Conservation (phyloP, 2,113 vertebrate species). For the Gobius niger region DNA sequence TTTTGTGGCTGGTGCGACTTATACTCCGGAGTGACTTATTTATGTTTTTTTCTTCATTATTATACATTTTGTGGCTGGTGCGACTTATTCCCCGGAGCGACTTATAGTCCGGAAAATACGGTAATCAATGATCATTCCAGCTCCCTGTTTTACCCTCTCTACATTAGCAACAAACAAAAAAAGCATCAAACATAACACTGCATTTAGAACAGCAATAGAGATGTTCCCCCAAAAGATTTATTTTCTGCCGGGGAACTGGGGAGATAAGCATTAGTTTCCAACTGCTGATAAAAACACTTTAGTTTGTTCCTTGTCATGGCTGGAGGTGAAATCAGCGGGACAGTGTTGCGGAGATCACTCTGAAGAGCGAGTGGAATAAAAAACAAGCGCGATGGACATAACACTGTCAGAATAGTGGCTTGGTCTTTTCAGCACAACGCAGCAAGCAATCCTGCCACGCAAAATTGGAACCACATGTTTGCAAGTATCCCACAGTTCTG, state of each 20-base stretch:
- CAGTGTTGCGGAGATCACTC: slow-evolving; percentile 1
- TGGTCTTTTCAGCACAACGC: slow-evolving; percentile 9
- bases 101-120: no score
- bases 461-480: slow-evolving; percentile 19
- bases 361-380: slow-evolving; percentile 5
- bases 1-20: no score
- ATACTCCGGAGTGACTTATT: no score
- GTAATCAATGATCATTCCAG: no score
- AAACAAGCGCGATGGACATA: slow-evolving; percentile 1
- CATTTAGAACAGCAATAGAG: neutral
- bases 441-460: slow-evolving; percentile 1
- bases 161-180: neutral
- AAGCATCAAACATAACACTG: neutral
- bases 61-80: no score
- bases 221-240: neutral
- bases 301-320: slow-evolving; percentile 15
- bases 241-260: slow-evolving; percentile 1
- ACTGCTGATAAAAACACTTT: neutral
- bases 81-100: no score
- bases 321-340: slow-evolving; percentile 3
- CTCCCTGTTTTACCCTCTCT: no score
- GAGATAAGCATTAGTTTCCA: neutral
- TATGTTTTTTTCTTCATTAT: no score
- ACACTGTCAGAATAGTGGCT: neutral
- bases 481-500: slow-evolving; percentile 17